phyloP scores from a whole-genome alignment of 2,797 vertebrate genomes.

The Orestias chungarensis region DNA sequence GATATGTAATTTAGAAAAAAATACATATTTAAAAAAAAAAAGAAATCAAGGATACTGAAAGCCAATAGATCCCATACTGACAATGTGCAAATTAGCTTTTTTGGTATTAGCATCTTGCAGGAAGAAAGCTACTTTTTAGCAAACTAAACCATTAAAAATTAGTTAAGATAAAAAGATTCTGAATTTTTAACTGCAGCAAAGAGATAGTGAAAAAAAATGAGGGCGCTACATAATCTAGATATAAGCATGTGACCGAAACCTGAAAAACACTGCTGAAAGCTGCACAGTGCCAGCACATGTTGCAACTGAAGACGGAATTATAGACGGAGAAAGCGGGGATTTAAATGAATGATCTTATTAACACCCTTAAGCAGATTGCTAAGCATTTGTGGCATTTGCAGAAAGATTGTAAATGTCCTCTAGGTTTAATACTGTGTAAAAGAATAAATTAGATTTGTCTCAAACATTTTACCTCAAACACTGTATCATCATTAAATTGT shows the following conservation, averaged over 20 bases:
- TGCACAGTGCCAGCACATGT: slow-evolving; percentile 17
- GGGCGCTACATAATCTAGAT: not conserved
- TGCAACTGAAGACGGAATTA: slow-evolving; percentile 17
- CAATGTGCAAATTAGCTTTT: not conserved
- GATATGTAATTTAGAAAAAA: not conserved
- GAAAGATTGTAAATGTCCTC: slow-evolving; percentile 27
- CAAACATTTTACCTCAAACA: slow-evolving; percentile 19
- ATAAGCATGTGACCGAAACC: slow-evolving; percentile 22
- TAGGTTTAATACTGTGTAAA: slow-evolving; percentile 24
- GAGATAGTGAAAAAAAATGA: slow-evolving; percentile 19
- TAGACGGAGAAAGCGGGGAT: slow-evolving; percentile 34
- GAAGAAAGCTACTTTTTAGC: not conserved
- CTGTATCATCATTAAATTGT: not conserved
- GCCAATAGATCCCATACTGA: not conserved
- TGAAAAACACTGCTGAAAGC: slow-evolving; percentile 24
- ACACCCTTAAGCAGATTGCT: slow-evolving; percentile 52
- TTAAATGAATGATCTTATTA: slow-evolving; percentile 60
- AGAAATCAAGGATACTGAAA: not conserved
- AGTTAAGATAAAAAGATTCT: not conserved
- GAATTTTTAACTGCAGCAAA: not conserved
- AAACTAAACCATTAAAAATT: slow-evolving; percentile 11
- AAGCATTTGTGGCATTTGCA: slow-evolving; percentile 36
- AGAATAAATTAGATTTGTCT: slow-evolving; percentile 34
- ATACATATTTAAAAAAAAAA: slow-evolving; percentile 13
- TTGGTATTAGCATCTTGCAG: not conserved